phyloP scores from a whole-genome alignment of 2,113 vertebrate genomes.

The Apodemus sylvaticus region DNA sequence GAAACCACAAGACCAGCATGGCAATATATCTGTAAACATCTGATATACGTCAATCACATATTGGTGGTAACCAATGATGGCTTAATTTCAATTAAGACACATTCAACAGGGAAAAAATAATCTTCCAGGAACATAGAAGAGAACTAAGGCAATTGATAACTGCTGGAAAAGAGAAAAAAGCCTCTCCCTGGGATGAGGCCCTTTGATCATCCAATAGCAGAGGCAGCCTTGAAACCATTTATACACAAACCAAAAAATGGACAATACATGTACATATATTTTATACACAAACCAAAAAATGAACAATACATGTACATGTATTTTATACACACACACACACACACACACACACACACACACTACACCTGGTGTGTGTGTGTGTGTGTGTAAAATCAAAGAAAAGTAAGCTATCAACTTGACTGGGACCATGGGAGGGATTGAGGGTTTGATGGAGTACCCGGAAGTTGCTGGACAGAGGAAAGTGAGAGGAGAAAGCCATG shows the following conservation, averaged over 20 bases:
- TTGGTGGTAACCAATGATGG: no score
- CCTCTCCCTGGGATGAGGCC: background rate
- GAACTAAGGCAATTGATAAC: background rate
- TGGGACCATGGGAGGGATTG: background rate
- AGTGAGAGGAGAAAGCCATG: accelerated
- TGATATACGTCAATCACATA: background rate
- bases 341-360: background rate
- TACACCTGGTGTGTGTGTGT: background rate
- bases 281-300: no score
- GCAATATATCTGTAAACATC: background rate
- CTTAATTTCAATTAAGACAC: background rate
- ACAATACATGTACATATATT: background rate
- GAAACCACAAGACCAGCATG: background rate
- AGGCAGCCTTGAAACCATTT: background rate
- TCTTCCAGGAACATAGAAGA: background rate
- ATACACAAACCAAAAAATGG: background rate
- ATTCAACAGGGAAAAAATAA: background rate
- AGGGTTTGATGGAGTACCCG: background rate
- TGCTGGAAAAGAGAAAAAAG: background rate
- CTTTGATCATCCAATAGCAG: background rate
- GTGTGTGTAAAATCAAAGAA: background rate
- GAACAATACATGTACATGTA: background rate
- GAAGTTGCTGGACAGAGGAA: background rate
- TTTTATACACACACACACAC: background rate
- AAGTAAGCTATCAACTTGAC: background rate